Evolutionary conservation across 92 coral and sea anemone genomes (phyloP).

Genomic region (Palythoa grandis): DNA sequence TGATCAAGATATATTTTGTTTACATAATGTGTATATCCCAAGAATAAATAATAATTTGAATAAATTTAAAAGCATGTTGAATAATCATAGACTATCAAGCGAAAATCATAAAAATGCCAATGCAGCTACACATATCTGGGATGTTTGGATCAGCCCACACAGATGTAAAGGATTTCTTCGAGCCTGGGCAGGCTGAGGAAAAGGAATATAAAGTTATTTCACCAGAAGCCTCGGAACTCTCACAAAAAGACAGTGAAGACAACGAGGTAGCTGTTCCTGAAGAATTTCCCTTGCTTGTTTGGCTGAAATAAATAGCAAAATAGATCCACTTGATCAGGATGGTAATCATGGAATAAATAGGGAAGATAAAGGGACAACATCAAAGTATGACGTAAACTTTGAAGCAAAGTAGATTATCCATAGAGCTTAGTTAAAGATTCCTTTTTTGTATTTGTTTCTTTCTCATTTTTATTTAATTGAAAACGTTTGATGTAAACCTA

Average conservation of each 20-base stretch:
- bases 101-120: slow-evolving; percentile 62
- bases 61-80: slow-evolving; percentile 50
- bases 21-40: no score
- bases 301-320: neutral
- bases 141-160: slow-evolving; percentile 45
- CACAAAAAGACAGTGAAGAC: neutral
- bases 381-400: neutral
- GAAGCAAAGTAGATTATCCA: neutral
- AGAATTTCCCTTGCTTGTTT: neutral
- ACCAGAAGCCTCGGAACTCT: slow-evolving; percentile 24
- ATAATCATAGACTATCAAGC: slow-evolving; percentile 54
- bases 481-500: neutral
- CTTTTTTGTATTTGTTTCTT: neutral
- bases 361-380: neutral
- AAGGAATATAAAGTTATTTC: slow-evolving; percentile 36
- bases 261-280: neutral
- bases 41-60: no score
- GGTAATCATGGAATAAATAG: slow-evolving; percentile 16
- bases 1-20: no score
- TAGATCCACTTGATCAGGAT: neutral
- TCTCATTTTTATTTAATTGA: neutral
- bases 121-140: slow-evolving; percentile 47
- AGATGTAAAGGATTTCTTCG: slow-evolving; percentile 50
- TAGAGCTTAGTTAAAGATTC: no score
- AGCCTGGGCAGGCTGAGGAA: slow-evolving; percentile 10